phyloP scores from a whole-genome alignment of 2,888 invertebrate genomes.

The Protonemura montana region DNA sequence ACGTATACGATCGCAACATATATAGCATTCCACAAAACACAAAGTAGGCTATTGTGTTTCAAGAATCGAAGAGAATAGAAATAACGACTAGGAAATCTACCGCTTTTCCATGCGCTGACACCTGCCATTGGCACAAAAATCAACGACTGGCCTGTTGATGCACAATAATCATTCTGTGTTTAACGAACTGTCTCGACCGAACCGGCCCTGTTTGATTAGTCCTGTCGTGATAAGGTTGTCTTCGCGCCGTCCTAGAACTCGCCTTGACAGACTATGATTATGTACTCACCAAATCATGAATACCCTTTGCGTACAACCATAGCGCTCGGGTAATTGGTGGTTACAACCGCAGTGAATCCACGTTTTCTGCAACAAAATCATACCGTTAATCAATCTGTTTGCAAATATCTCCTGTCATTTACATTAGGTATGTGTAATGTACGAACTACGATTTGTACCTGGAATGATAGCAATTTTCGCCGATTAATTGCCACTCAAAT shows the following conservation, averaged over 20 bases:
- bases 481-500: constrained; percentile 1
- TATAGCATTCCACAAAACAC: constrained; percentile 2
- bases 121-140: neutral
- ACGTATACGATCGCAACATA: neutral
- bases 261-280: constrained; percentile 29
- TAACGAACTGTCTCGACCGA: neutral
- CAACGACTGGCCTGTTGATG: neutral
- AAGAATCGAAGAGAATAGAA: neutral
- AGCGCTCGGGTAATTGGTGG: neutral
- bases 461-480: neutral
- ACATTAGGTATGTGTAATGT: neutral
- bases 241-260: neutral
- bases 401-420: neutral
- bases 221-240: neutral
- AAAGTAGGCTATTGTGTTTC: neutral
- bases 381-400: neutral
- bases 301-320: neutral
- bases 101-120: neutral
- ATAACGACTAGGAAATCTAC: neutral
- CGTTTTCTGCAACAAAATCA: constrained; percentile 8
- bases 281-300: neutral
- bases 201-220: neutral
- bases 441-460: neutral
- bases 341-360: neutral
- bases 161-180: neutral